Base-by-base conservation (phyloP, 2,888 invertebrate genomes). In the Mycalesis mineus region DNA sequence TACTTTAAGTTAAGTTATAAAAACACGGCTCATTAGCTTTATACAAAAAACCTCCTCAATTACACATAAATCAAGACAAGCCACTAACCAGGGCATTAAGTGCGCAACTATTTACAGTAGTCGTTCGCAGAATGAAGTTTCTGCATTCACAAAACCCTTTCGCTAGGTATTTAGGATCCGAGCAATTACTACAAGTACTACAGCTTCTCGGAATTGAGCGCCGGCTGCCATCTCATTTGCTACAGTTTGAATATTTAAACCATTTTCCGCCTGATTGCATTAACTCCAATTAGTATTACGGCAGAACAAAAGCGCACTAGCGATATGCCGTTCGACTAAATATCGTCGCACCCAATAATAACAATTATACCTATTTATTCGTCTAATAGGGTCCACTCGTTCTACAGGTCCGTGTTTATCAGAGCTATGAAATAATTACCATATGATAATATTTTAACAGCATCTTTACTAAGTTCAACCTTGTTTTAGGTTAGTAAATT, bases 241-340 rank as follows among this genome's bases (percentile, higher is more conserved):
- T 22, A 11, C 14, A 47, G 52, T 58, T 60, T 58, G 55, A 60
- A 62, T 57, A 58, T 61, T 59, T 55, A 50, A 59, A 56, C 53
- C 36, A 50, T 53, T 42, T 52, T 31, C 49, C 48, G 49, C 45
- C 58, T 60, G 60, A 64, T 64, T 60, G 60, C 62, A 55, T 57
- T 57, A 55, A 41, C 55, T 51, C 39, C 49, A 55, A 51, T 56
- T 56, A 56, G 44, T 15, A 28, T 39, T 53, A 53, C 55, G 51
- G 42, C 6, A 4, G 31, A 15, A 15, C 7, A 29, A 13, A 15
- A 29, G 9, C 14, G 8, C 45, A 45, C 33, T 47, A 15, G 11
- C 9, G 47, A 47, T 15, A 5, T 29, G 3, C 8, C 14, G 45
- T 1, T 8, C 45, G 29, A 45, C 29, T 1, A 45, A 29, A 45